These are phyloP conservation scores for Rhorus exstirpatorius DNA, from an alignment of 2,888 invertebrate genomes.

Conservation along the genomic window DNA sequence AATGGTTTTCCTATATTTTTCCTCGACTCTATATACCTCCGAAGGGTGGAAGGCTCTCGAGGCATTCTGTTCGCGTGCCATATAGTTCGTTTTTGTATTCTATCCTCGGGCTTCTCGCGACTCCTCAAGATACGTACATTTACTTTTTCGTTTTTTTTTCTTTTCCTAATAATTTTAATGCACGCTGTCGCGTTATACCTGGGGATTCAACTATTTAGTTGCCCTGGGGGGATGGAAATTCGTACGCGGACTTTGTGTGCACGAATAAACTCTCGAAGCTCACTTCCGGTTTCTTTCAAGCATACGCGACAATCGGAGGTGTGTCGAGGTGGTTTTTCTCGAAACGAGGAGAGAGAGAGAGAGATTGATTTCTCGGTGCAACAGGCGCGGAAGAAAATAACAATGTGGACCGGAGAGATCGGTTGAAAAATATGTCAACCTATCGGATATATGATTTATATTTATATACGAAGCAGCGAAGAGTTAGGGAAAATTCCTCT, in stretches of 20 bases:
- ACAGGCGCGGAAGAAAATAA: slow-evolving; percentile 72
- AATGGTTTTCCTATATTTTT: slow-evolving; percentile 48
- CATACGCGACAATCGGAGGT: slow-evolving; percentile 3
- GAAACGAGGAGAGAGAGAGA: slow-evolving; percentile 13
- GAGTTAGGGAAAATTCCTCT: no score
- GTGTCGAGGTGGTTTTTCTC: slow-evolving; percentile 23
- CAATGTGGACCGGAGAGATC: slow-evolving; percentile 43
- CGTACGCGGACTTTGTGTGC: neutral
- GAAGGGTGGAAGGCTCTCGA: slow-evolving; percentile 10
- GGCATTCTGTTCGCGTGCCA: slow-evolving; percentile 45
- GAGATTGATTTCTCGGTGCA: slow-evolving; percentile 65
- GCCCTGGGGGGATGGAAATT: slow-evolving; percentile 29
- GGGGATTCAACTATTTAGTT: neutral
- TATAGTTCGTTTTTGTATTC: slow-evolving; percentile 47
- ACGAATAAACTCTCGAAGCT: slow-evolving; percentile 27
- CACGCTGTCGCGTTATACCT: slow-evolving; percentile 3
- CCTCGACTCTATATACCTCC: no score
- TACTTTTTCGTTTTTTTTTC: slow-evolving; percentile 6
- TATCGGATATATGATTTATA: neutral
- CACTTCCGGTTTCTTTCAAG: slow-evolving; percentile 38
- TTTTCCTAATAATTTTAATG: slow-evolving; percentile 33
- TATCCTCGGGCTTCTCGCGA: slow-evolving; percentile 24
- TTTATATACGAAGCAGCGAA: slow-evolving; percentile 1
- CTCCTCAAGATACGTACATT: neutral
- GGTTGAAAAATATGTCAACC: slow-evolving; percentile 48